phyloP scores from a whole-genome alignment of 2,113 vertebrate species.

The Centropus bengalensis region DNA sequence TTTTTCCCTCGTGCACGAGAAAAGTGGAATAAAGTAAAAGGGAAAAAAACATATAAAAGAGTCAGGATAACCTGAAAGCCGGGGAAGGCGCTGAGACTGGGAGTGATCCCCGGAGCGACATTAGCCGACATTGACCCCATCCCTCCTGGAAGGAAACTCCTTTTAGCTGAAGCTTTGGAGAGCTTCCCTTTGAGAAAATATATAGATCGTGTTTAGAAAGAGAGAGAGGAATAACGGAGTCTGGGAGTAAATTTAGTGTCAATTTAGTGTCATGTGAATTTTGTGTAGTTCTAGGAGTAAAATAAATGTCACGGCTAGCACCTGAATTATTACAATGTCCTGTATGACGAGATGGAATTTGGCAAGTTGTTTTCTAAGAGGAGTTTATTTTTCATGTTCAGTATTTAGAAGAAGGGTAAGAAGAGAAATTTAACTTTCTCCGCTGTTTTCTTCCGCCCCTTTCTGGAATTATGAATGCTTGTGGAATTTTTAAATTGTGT shows the following conservation, averaged over 20 bases:
- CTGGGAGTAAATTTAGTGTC: not conserved
- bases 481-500: not conserved
- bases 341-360: not conserved
- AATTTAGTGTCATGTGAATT: not conserved
- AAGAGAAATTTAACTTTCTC: not conserved
- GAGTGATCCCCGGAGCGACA: not conserved
- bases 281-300: not conserved
- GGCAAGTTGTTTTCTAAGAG: not conserved
- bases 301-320: not conserved
- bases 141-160: not conserved
- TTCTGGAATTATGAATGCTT: not conserved
- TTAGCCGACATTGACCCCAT: too few relatives aligned
- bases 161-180: not conserved
- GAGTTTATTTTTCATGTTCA: not conserved
- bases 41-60: too few relatives aligned
- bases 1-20: rapidly evolving
- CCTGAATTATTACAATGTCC: not conserved
- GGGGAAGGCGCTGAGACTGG: not conserved
- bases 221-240: not conserved
- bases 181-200: rapidly evolving
- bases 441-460: not conserved
- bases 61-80: not conserved
- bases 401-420: not conserved
- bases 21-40: not conserved
- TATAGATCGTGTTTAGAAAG: not conserved